Evolutionary conservation across 2,888 invertebrate genomes (phyloP).

Genomic region (Aproaerema taeniolella): DNA sequence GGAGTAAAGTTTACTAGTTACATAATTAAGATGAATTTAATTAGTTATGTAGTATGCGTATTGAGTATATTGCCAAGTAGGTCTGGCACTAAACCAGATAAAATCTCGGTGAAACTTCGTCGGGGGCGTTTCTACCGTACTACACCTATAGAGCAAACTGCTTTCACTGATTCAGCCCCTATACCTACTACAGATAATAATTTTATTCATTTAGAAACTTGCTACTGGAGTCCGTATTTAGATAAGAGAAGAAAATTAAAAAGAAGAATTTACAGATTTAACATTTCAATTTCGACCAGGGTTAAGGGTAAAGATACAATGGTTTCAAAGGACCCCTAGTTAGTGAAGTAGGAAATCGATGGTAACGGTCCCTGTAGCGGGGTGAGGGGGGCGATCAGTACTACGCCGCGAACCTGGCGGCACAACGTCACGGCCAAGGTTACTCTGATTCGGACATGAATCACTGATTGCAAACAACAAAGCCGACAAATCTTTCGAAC

Average conservation of each 20-base stretch:
- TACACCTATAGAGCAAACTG: conserved; percentile 41
- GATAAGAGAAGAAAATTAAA: too few species aligned
- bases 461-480: too few species aligned
- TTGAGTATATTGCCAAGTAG: conserved; percentile 51
- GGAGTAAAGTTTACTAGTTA: too few species aligned
- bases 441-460: conserved; percentile 40
- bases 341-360: conserved; percentile 40
- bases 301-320: too few species aligned
- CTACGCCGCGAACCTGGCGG: conserved; percentile 36
- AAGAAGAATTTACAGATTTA: too few species aligned
- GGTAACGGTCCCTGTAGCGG: conserved; percentile 30
- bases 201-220: conserved; percentile 15
- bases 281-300: background rate
- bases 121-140: conserved; percentile 40
- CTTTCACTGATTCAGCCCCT: conserved; percentile 50
- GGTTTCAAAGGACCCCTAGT: conserved; percentile 7
- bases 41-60: conserved; percentile 20
- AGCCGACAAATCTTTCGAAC: too few species aligned
- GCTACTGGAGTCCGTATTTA: conserved; percentile 13
- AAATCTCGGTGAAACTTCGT: conserved; percentile 55
- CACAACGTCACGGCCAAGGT: conserved; percentile 60
- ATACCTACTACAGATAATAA: conserved; percentile 24
- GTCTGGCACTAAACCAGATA: conserved; percentile 51
- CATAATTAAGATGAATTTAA: too few species aligned
- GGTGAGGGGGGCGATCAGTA: conserved; percentile 30